Base-by-base conservation (phyloP, 2,888 invertebrate genomes). In the Glaucopsyche alexis region DNA sequence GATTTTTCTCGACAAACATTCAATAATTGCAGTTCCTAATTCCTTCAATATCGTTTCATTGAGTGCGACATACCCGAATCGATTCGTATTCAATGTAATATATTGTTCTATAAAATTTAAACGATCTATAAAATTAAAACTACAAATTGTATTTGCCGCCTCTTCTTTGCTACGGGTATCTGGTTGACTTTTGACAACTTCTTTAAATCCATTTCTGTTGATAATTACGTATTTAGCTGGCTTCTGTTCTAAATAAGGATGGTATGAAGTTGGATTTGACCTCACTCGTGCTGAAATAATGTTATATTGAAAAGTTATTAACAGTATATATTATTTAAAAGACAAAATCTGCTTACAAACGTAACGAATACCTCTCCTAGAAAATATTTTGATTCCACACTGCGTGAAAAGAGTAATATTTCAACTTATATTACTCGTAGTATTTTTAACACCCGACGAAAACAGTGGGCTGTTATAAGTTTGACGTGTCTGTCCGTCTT, bases 61-160 rank as follows among this genome's bases (percentile, higher is more conserved):
- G 40, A 89, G 81, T 3, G 82, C 83, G 0, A 88, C 87, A 71
- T 79, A 85, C 50, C 88, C 87, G 67, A 76, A 80, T 74, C 83
- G 79, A 76, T 88, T 83, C 3, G 84, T 81, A 38, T 78, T 85
- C 75, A 82, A 77, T 2, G 77, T 76, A 3, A 87, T 84, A 78
- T 84, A 77, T 6, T 81, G 78, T 81, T 88, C 84, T 45, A 88
- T 79, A 16, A 80, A 81, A 47, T 84, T 80, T 4, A 87, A 75
- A 13, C 80, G 78, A 66, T 80, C 78, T 38, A 72, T 38, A 38
- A 16, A 1, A 29, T 6, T 38, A 38, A 16, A 1, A 29, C 13
- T 60, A 60, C 19, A 60, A 13, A 60, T 38, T 38, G 29, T 60
- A 60, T 60, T 60, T 60, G 29, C 13, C 29, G 14, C 4, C 38